Conservation (phyloP, 2,888 invertebrate species). For the Tenthredo scrophulariae region DNA sequence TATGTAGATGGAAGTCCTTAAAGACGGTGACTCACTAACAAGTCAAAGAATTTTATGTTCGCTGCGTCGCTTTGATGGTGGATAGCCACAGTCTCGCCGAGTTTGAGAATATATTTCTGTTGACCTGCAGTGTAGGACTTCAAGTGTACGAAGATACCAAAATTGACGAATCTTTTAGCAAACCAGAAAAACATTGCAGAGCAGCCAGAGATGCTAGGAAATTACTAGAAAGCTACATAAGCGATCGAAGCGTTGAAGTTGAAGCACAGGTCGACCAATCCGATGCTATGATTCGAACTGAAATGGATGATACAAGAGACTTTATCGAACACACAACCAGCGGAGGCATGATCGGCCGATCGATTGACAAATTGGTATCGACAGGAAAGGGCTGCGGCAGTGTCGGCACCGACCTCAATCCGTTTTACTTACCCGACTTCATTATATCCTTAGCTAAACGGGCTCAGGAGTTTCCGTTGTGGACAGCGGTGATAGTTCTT, state of each 20-base stretch:
- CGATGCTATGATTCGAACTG: not conserved
- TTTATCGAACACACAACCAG: conserved; percentile 1
- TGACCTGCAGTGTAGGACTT: conserved; percentile 54
- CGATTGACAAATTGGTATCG: not conserved
- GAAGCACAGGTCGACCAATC: not conserved
- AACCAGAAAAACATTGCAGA: not conserved
- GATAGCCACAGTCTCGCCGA: conserved; percentile 49
- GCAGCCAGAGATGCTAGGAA: conserved; percentile 13
- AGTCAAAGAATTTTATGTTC: conserved; percentile 55
- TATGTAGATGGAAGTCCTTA: conserved; percentile 54
- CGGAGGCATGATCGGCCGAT: not conserved
- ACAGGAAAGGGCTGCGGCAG: not conserved
- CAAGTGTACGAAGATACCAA: conserved; percentile 48
- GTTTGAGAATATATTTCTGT: conserved; percentile 53
- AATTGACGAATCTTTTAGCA: not conserved
- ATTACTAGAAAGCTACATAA: conserved; percentile 17
- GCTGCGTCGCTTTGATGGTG: conserved; percentile 55
- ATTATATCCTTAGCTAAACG: not conserved
- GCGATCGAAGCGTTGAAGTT: not conserved
- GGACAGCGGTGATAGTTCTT: conserved; percentile 42
- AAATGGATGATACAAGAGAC: conserved; percentile 10
- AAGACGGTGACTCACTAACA: conserved; percentile 7
- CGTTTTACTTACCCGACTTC: conserved; percentile 14
- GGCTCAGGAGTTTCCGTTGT: conserved; percentile 51
- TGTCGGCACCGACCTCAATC: conserved; percentile 3